phyloP scores from a whole-genome alignment of 1,140 invertebrate species.

The Drosophila sproati region DNA sequence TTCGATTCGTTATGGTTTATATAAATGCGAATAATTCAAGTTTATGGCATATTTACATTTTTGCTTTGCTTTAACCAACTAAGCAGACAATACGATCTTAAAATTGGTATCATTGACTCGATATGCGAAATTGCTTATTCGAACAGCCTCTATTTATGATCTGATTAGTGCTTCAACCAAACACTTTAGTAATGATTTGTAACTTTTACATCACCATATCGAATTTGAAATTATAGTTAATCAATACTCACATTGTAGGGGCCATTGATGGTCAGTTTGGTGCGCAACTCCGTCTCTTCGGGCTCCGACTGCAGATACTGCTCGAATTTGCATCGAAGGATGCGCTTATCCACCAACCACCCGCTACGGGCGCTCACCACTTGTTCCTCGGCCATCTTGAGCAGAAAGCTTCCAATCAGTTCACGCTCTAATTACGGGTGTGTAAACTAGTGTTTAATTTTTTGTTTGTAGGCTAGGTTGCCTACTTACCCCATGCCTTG shows the following conservation, averaged over 20 bases:
- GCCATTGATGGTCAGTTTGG: slow-evolving; percentile 42
- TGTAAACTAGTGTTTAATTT: no score
- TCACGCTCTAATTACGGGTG: slow-evolving; percentile 56
- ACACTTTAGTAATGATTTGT: background rate
- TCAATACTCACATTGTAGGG: slow-evolving; percentile 55
- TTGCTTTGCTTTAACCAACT: no score
- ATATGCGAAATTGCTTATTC: no score
- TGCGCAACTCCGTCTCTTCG: slow-evolving; percentile 37
- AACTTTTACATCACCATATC: background rate
- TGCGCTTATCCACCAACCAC: slow-evolving; percentile 64
- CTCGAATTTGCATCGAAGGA: slow-evolving; percentile 46
- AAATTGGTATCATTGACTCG: no score
- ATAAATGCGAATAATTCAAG: no score
- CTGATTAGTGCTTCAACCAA: no score
- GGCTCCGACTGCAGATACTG: slow-evolving; percentile 14
- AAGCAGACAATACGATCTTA: no score
- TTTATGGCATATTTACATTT: no score
- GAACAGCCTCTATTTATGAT: no score
- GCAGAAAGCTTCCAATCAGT: slow-evolving; percentile 64
- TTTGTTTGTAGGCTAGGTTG: no score
- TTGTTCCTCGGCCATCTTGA: slow-evolving; percentile 57
- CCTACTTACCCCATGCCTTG: slow-evolving; percentile 61
- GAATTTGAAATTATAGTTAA: no score
- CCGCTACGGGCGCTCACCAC: slow-evolving; percentile 47
- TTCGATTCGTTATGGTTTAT: no score